phyloP scores from a whole-genome alignment of 1,140 invertebrate genomes.

The Euglossa dilemma region DNA sequence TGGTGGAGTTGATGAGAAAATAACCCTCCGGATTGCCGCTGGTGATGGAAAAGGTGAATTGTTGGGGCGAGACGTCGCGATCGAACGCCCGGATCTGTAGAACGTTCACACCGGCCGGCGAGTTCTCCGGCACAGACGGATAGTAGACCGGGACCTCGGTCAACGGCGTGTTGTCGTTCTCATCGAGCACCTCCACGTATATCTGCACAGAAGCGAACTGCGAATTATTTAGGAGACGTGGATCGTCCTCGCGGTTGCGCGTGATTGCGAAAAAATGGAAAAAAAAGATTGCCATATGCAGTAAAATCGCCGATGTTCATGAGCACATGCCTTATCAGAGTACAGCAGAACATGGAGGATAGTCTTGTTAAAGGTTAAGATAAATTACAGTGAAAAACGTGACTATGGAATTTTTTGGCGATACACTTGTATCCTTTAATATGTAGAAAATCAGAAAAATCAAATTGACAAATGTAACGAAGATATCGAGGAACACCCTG shows the following conservation, averaged over 20 bases:
- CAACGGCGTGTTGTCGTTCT: slow-evolving; percentile 96
- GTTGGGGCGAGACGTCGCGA: slow-evolving; percentile 87
- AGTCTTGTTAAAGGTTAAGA: no score
- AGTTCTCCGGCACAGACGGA: slow-evolving; percentile 92
- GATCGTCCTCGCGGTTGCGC: not conserved
- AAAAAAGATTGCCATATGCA: slow-evolving; percentile 1
- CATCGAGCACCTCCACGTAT: slow-evolving; percentile 94
- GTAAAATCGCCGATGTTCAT: not conserved
- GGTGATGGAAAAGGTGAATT: slow-evolving; percentile 91
- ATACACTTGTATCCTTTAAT: no score
- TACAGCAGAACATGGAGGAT: not conserved
- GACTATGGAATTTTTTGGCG: no score
- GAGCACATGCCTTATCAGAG: no score
- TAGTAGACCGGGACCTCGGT: slow-evolving; percentile 93
- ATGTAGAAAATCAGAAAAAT: no score
- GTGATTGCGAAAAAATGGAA: not conserved
- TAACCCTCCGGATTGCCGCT: slow-evolving; percentile 95
- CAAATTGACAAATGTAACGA: no score
- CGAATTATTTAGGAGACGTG: slow-evolving; percentile 40
- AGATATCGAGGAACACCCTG: no score
- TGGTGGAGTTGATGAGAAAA: slow-evolving; percentile 92
- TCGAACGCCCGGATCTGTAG: slow-evolving; percentile 91
- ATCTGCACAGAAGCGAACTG: slow-evolving; percentile 84
- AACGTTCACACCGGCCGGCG: slow-evolving; percentile 88
- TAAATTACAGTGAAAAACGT: no score